Evolutionary conservation across 2,888 invertebrate genomes (phyloP).

Genomic region (Dynastes grantii): DNA sequence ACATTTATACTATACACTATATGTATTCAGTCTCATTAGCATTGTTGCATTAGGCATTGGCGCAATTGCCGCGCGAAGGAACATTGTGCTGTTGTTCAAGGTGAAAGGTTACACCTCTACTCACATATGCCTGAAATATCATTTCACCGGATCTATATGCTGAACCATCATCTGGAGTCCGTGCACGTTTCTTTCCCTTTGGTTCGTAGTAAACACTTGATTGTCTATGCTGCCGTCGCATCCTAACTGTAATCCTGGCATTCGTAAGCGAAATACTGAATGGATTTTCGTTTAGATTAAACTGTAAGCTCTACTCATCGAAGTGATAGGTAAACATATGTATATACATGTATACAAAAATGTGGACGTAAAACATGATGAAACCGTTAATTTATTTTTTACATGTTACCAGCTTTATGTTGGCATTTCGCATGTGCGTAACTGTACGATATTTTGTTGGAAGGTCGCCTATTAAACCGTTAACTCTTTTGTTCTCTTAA

Average conservation of each 20-base stretch:
- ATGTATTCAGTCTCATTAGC: conserved; percentile 25
- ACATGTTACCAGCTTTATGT: not conserved
- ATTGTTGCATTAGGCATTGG: conserved; percentile 39
- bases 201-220: conserved; percentile 11
- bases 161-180: conserved; percentile 15
- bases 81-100: conserved; percentile 45
- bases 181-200: conserved; percentile 1
- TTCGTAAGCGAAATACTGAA: conserved; percentile 19
- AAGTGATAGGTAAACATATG: not conserved
- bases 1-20: not conserved
- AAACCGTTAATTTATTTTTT: not conserved
- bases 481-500: too few relatives aligned
- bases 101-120: conserved; percentile 51
- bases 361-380: too few relatives aligned
- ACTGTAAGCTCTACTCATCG: not conserved
- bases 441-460: too few relatives aligned
- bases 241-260: conserved; percentile 31
- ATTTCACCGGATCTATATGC: conserved; percentile 40
- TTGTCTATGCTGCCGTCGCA: conserved; percentile 35
- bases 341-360: not conserved
- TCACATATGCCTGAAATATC: conserved; percentile 49
- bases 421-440: too few relatives aligned
- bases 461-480: too few relatives aligned
- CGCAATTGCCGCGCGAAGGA: conserved; percentile 32
- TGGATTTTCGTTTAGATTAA: conserved; percentile 28